Conservation (phyloP, 2,797 vertebrate species). For the Macropodus opercularis region DNA sequence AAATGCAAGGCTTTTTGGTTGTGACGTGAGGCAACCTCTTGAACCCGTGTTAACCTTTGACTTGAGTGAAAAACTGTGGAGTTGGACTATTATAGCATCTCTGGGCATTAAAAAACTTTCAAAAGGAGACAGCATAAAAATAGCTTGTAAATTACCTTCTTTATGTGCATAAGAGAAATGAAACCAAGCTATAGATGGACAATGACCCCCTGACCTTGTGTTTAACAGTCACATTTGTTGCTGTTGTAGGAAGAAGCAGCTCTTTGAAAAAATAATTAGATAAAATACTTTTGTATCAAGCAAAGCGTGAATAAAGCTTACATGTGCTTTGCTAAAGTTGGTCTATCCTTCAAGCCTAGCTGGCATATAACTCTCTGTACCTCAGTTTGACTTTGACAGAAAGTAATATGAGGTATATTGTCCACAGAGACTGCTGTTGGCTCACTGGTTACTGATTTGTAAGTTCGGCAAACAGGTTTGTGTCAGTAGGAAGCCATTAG, state of each 20-base stretch:
- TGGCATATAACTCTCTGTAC: background rate
- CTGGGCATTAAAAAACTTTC: conserved; percentile 4
- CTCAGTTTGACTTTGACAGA: conserved; percentile 43
- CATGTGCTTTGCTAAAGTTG: background rate
- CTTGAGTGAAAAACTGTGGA: conserved; percentile 9
- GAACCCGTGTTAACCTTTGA: conserved; percentile 72
- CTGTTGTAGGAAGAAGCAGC: conserved; percentile 1
- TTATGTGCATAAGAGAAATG: background rate
- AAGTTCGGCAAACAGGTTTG: conserved; percentile 69
- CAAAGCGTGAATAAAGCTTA: background rate
- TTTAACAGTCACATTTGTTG: conserved; percentile 34
- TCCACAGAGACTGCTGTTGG: conserved; percentile 27
- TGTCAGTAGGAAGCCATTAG: conserved; percentile 54
- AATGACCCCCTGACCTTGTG: conserved; percentile 65
- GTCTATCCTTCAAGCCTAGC: conserved; percentile 11
- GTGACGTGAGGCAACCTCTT: conserved; percentile 65
- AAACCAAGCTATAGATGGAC: conserved; percentile 7
- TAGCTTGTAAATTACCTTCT: conserved; percentile 10
- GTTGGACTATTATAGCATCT: conserved; percentile 12
- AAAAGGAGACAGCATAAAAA: conserved; percentile 8
- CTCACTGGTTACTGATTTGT: conserved; percentile 69
- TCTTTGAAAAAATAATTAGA: background rate
- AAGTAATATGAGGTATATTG: conserved; percentile 29
- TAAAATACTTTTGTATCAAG: background rate
- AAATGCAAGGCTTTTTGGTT: conserved; percentile 65